Percentiles rank a stretch among this genome's conserved stretches.
These are phyloP conservation scores for Thunnus albacares DNA, from an alignment of 2,797 vertebrate genomes.

Conservation along the genomic window DNA sequence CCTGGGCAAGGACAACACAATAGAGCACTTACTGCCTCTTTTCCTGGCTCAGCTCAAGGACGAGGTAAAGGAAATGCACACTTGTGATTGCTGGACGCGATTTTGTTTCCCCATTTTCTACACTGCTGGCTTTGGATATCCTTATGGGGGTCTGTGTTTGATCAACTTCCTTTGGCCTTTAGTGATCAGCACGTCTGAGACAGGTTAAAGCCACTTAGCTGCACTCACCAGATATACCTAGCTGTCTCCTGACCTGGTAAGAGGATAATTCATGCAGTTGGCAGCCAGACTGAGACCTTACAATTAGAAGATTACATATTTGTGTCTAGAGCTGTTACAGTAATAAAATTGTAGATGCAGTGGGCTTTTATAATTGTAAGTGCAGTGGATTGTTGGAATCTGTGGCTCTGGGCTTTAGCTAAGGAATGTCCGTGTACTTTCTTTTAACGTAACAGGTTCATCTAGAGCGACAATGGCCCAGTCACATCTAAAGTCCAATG, in stretches of 20 bases:
- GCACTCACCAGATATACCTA: conserved; percentile 42
- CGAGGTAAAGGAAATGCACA: conserved; percentile 83
- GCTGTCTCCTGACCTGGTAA: conserved; percentile 45
- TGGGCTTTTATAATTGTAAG: too few relatives aligned
- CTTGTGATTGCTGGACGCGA: not conserved
- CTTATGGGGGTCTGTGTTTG: not conserved
- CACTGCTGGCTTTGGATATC: conserved; percentile 25
- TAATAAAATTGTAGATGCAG: too few relatives aligned
- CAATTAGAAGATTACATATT: conserved; percentile 39
- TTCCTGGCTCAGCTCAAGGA: conserved; percentile 93
- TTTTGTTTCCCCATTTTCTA: conserved; percentile 8
- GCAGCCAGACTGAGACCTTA: conserved; percentile 44
- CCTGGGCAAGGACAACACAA: conserved; percentile 92
- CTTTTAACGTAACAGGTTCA: not conserved
- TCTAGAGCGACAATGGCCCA: not conserved
- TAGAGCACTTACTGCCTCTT: conserved; percentile 91
- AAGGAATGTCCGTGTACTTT: not conserved
- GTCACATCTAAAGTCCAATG: not conserved
- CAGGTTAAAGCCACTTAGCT: conserved; percentile 24
- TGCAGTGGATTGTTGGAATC: too few relatives aligned
- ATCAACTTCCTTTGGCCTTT: conserved; percentile 19
- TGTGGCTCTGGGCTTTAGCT: not conserved
- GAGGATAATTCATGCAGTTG: conserved; percentile 56
- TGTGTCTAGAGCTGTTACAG: conserved; percentile 5
- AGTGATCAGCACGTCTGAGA: conserved; percentile 29